phyloP scores from a whole-genome alignment of 2,797 vertebrate genomes.

The Anableps anableps region DNA sequence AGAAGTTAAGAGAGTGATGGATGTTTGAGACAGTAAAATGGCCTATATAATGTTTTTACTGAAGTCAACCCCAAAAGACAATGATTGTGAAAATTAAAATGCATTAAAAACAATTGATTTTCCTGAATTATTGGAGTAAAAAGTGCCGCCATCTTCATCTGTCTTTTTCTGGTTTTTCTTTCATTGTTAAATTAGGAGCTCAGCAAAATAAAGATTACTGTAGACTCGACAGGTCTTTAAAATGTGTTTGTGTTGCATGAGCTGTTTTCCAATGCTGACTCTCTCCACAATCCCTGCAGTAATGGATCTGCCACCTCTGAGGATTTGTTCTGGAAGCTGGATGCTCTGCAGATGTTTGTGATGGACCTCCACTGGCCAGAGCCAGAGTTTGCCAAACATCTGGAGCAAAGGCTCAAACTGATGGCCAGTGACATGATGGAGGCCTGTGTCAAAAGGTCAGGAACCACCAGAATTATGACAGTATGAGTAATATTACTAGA shows the following conservation, averaged over 20 bases:
- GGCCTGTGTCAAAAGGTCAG: conserved; percentile 95
- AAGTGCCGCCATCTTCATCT: not conserved
- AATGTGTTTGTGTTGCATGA: not conserved
- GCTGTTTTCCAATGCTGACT: not conserved
- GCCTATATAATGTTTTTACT: not conserved
- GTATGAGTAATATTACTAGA: not conserved
- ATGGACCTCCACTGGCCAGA: conserved; percentile 97
- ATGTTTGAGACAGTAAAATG: not conserved
- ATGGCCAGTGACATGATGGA: conserved; percentile 99
- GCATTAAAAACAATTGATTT: not conserved
- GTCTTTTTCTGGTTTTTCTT: not conserved
- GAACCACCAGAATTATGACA: not conserved
- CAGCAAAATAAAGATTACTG: not conserved
- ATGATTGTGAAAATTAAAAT: not conserved
- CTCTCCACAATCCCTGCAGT: conserved; percentile 70
- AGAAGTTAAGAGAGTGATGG: not conserved
- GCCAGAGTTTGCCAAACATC: conserved; percentile 94
- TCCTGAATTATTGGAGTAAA: not conserved
- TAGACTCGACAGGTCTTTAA: not conserved
- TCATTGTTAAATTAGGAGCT: not conserved
- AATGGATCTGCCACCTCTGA: conserved; percentile 95
- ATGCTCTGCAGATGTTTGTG: conserved; percentile 96
- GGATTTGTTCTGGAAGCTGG: conserved; percentile 98
- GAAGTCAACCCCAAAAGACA: not conserved
- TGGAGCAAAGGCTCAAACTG: conserved; percentile 97